phyloP scores from a whole-genome alignment of 2,797 vertebrate species.

The Catostomus latipinnis region DNA sequence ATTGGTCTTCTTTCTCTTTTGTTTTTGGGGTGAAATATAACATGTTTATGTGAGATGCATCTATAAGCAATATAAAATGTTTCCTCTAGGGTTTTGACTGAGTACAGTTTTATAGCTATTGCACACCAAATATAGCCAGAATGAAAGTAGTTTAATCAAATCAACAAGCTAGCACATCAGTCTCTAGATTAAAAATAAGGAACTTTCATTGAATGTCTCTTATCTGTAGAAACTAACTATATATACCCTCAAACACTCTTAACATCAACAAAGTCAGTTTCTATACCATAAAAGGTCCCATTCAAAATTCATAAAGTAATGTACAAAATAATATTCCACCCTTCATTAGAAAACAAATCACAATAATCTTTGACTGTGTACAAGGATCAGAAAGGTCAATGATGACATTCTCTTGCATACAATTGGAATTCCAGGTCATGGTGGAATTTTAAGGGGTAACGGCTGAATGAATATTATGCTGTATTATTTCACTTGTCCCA shows the following conservation, averaged over 20 bases:
- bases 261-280: not conserved
- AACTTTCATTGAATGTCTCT: not conserved
- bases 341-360: slow-evolving; percentile 27
- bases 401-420: slow-evolving; percentile 28
- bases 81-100: slow-evolving; percentile 32
- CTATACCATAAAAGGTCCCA: not conserved
- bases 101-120: not conserved
- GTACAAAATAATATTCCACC: slow-evolving; percentile 32
- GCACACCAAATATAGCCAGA: not conserved
- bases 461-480: slow-evolving; percentile 29
- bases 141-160: not conserved
- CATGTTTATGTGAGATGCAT: too few relatives aligned
- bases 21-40: too few relatives aligned
- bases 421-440: slow-evolving; percentile 2
- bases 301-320: not conserved
- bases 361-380: slow-evolving; percentile 15
- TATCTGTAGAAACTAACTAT: not conserved
- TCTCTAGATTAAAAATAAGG: too few relatives aligned
- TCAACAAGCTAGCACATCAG: not conserved
- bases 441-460: slow-evolving; percentile 33
- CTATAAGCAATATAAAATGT: not conserved
- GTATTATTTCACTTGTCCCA: slow-evolving; percentile 8
- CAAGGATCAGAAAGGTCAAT: slow-evolving; percentile 45
- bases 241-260: not conserved
- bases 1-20: too few relatives aligned